Percentiles rank a stretch among this genome's conserved stretches.
Evolutionary conservation across 2,888 invertebrate species (phyloP).

Genomic region (Carpatolechia fugitivella): DNA sequence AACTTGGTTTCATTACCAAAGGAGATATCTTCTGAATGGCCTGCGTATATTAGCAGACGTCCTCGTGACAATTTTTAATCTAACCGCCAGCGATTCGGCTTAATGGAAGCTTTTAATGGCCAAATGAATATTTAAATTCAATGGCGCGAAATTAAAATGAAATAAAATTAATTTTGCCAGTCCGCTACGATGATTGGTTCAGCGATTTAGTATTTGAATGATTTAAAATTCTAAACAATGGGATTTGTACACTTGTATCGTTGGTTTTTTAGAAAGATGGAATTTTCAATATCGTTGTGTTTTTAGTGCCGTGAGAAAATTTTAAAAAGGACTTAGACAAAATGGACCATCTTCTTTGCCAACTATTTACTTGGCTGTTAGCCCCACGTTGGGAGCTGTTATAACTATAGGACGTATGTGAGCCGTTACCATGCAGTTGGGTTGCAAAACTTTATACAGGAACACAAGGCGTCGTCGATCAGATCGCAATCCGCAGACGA

Average conservation of each 20-base stretch:
- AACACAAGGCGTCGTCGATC: background rate
- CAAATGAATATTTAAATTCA: constrained; percentile 65
- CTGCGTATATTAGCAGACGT: background rate
- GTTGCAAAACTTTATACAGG: too few relatives aligned
- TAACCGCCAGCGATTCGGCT: constrained; percentile 43
- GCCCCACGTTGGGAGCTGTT: too few relatives aligned
- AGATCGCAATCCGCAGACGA: background rate
- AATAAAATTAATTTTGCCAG: constrained; percentile 53
- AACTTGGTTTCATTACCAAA: too few relatives aligned
- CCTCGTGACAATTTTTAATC: constrained; percentile 49
- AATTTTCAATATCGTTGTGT: background rate
- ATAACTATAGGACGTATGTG: too few relatives aligned
- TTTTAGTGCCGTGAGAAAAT: background rate
- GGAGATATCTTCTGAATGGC: background rate
- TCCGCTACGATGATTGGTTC: constrained; percentile 5
- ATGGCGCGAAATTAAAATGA: constrained; percentile 55
- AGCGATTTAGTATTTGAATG: constrained; percentile 12
- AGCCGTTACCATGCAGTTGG: too few relatives aligned
- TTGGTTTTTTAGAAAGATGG: background rate
- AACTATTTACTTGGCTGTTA: too few relatives aligned
- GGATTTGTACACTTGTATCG: constrained; percentile 4
- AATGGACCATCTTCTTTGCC: too few relatives aligned
- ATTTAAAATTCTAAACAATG: constrained; percentile 16
- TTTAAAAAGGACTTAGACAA: too few relatives aligned
- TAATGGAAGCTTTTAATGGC: constrained; percentile 64